Evolutionary conservation across 1,140 invertebrate species (phyloP).

Genomic region (Drosophila nebulosa): DNA sequence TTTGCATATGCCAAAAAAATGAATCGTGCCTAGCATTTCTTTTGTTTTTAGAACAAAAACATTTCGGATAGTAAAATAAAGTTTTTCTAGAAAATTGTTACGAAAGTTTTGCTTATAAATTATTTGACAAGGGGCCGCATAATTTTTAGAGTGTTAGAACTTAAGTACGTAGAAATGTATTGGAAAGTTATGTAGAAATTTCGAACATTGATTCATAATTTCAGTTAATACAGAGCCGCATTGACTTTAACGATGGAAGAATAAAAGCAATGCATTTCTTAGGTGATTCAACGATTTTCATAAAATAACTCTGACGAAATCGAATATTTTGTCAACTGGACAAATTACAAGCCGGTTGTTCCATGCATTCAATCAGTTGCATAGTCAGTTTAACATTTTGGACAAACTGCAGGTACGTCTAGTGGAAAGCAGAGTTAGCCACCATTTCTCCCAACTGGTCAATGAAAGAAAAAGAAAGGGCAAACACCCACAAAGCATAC

Average conservation of each 20-base stretch:
- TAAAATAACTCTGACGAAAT: too few species aligned
- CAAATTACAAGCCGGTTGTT: too few species aligned
- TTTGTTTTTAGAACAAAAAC: background rate
- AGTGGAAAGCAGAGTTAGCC: background rate
- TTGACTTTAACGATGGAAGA: too few species aligned
- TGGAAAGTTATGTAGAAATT: too few species aligned
- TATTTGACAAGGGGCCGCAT: background rate
- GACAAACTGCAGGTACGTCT: background rate
- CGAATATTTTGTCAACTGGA: background rate
- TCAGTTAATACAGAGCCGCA: too few species aligned
- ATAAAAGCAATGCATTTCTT: too few species aligned
- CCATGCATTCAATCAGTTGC: too few species aligned
- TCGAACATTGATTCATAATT: too few species aligned
- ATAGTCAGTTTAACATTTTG: background rate
- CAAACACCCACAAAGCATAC: slow-evolving; percentile 4
- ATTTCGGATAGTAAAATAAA: slow-evolving; percentile 4
- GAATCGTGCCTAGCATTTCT: slow-evolving; percentile 35
- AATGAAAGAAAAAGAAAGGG: slow-evolving; percentile 1
- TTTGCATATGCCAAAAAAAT: slow-evolving; percentile 10
- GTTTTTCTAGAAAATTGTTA: background rate
- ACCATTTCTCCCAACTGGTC: background rate
- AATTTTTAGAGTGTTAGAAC: background rate
- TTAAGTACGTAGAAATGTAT: background rate
- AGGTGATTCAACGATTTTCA: too few species aligned
- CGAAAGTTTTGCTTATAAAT: background rate